A percentile compares a stretch with the other conserved stretches of the same genome.
Evolutionary conservation across 2,797 vertebrate species (phyloP).

Genomic region (Eremophila alpestris): DNA sequence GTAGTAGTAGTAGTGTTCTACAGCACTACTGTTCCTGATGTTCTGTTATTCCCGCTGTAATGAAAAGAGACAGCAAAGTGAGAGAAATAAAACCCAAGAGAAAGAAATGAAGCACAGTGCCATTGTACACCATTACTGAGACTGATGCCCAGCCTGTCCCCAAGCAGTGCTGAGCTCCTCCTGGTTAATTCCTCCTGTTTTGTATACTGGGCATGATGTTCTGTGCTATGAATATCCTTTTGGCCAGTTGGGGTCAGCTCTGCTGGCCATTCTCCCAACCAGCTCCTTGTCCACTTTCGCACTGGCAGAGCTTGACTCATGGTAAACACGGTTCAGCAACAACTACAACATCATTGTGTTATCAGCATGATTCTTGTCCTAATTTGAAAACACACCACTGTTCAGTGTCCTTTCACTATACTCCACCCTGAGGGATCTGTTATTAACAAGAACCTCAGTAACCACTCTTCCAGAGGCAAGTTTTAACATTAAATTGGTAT

Average conservation of each 20-base stretch:
- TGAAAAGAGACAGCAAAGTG: not conserved
- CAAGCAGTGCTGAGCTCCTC: not conserved
- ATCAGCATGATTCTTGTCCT: not conserved
- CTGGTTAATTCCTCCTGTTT: not conserved
- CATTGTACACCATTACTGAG: accelerated
- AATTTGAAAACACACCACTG: not conserved
- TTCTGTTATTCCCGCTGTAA: not conserved
- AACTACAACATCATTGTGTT: not conserved
- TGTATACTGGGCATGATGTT: not conserved
- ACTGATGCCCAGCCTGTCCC: not conserved
- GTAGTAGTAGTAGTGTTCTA: not conserved
- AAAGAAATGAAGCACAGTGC: not conserved
- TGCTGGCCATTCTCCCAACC: not conserved
- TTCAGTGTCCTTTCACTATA: not conserved
- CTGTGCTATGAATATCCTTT: not conserved
- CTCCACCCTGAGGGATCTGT: not conserved
- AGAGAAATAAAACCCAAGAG: not conserved
- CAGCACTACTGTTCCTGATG: not conserved
- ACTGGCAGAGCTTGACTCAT: not conserved
- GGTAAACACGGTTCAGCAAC: not conserved
- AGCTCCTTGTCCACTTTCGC: not conserved
- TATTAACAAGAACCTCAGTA: not conserved
- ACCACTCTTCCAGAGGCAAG: not conserved
- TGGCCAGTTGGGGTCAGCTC: not conserved
- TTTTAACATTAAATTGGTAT: not conserved